phyloP scores from a whole-genome alignment of 2,888 invertebrate genomes.

The Lypha dubia region DNA sequence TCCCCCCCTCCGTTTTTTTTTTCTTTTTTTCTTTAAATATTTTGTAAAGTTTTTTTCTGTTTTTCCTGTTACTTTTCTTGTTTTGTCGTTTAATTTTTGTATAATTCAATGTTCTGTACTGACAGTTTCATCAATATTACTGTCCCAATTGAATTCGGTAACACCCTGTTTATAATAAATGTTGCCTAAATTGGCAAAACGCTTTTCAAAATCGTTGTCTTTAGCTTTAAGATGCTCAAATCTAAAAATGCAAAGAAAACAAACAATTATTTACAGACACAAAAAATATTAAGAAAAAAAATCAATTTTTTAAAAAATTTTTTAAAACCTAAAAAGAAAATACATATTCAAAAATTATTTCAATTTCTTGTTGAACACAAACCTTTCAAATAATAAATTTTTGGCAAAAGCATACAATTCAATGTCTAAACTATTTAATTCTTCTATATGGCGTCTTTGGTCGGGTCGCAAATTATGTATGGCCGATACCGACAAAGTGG shows the following conservation, averaged over 20 bases:
- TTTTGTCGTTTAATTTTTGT: conserved; percentile 62
- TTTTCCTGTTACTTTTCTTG: conserved; percentile 59
- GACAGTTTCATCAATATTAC: conserved; percentile 88
- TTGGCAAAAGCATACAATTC: conserved; percentile 97
- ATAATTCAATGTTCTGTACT: conserved; percentile 82
- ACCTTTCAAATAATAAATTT: conserved; percentile 91
- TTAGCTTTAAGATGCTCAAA: conserved; percentile 91
- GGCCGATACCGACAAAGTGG: conserved; percentile 93
- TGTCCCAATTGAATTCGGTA: conserved; percentile 95
- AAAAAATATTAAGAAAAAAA: conserved; percentile 16
- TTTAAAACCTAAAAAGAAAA: neutral
- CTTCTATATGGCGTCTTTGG: conserved; percentile 90
- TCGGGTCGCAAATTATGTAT: conserved; percentile 89
- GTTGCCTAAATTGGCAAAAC: conserved; percentile 93
- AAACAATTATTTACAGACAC: conserved; percentile 50
- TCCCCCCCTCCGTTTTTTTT: too few relatives aligned
- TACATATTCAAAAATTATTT: conserved; percentile 23
- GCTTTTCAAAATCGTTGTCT: conserved; percentile 91
- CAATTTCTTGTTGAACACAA: conserved; percentile 57
- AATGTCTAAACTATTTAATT: conserved; percentile 94
- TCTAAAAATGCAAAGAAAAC: conserved; percentile 83
- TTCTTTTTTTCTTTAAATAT: conserved; percentile 57
- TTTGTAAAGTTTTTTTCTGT: conserved; percentile 76
- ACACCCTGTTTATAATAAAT: conserved; percentile 89
- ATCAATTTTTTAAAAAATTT: too few relatives aligned